These are phyloP conservation scores for Struthidea cinerea DNA, from an alignment of 2,113 vertebrate genomes.

Conservation along the genomic window DNA sequence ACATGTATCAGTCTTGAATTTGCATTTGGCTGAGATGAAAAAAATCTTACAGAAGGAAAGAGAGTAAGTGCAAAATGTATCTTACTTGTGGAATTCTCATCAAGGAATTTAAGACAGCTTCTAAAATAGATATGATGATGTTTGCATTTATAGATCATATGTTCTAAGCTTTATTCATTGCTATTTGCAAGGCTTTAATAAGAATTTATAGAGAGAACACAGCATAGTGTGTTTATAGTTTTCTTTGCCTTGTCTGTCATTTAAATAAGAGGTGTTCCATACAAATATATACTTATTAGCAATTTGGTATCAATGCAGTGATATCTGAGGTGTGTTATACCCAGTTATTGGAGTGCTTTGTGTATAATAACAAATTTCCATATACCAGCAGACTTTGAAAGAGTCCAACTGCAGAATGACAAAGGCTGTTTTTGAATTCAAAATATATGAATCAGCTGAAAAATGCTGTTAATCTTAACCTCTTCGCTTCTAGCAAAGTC, in stretches of 20 bases:
- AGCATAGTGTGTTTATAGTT: not conserved
- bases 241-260: not conserved
- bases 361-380: not conserved
- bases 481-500: not conserved
- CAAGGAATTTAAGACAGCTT: not conserved
- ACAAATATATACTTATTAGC: not conserved
- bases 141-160: not conserved
- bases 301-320: not conserved
- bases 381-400: not conserved
- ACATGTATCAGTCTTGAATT: conserved; percentile 25
- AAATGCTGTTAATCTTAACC: not conserved
- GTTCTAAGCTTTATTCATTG: not conserved
- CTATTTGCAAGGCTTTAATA: not conserved
- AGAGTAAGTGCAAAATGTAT: conserved; percentile 63
- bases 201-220: not conserved
- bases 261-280: not conserved
- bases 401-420: not conserved
- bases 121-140: not conserved
- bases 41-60: conserved; percentile 67
- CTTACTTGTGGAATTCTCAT: not conserved
- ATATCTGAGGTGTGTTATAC: not conserved
- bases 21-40: conserved; percentile 51
- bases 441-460: not conserved
- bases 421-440: not conserved
- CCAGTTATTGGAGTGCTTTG: not conserved